Conservation (phyloP, 2,888 invertebrate species). For the Icerya purchasi region DNA sequence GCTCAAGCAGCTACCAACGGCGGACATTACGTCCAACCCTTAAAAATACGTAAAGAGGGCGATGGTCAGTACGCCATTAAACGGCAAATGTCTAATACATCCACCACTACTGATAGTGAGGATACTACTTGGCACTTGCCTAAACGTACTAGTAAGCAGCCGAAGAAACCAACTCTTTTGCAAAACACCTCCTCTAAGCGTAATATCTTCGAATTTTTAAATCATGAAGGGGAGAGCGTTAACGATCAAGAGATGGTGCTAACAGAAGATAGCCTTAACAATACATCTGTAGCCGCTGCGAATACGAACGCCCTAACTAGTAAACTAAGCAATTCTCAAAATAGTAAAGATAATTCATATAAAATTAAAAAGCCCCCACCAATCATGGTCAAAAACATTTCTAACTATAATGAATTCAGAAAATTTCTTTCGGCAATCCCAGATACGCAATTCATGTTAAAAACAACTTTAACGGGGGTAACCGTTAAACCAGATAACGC, state of each 20-base stretch:
- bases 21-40: no score
- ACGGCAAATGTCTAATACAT: no score
- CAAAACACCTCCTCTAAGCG: no score
- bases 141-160: no score
- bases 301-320: no score
- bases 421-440: neutral
- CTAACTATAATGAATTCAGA: neutral
- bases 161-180: no score
- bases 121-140: no score
- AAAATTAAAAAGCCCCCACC: neutral
- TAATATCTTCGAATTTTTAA: neutral
- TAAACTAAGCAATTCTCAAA: no score
- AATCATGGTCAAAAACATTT: neutral
- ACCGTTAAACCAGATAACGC: neutral
- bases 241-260: neutral
- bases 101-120: no score
- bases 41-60: no score
- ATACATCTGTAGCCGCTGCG: neutral
- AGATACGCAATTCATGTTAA: neutral
- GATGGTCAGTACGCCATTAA: no score
- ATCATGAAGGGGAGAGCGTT: neutral
- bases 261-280: neutral
- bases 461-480: neutral
- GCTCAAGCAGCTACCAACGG: no score
- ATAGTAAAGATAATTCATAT: neutral